Evolutionary conservation across 2,888 invertebrate species (phyloP), one percentile per base, ranked within the genome.

Genomic region (Andrena haemorrhoa): DNA sequence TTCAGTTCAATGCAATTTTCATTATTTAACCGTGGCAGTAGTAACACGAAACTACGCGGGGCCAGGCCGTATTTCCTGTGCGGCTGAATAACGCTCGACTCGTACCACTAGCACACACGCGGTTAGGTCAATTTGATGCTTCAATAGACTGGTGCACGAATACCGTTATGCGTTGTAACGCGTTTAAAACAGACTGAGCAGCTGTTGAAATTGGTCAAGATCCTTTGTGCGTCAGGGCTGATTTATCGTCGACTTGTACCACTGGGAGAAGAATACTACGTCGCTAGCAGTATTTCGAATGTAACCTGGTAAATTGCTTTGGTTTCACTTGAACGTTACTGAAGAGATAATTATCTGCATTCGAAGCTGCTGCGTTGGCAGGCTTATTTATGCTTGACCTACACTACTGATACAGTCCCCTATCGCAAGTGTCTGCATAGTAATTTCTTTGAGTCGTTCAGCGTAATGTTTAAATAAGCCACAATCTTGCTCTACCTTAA

Each of bases 381-480:
- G 60, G 41, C 8, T 64, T 12, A 10, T 60, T 51, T 41, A 31
- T 29, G 31, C 10, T 12, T 41, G 51, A 41, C 10, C 23, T 51
- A n/a, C 7, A 31, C 60, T 6, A 35, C 20, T n/a, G n/a, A 1
- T 10, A 26, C 7, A 51, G 8, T 51, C 51, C 20, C n/a, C 20
- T 8, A 51, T 51, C n/a, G 20, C 10, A 23, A 26, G 23, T 23
- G 26, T 56, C 10, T 12, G 23, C n/a, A 56, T 23, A 10, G 12
- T 41, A 16, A 65, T 74, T 73, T 65, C 64, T 10, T 35, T 20
- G 26, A 10, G 10, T 5, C 5, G 10, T 35, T n/a, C 61, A n/a
- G 56, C 56, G 49, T 53, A 66, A 72, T 71, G 63, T 80, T 80
- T 80, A 80, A 80, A 53, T 33, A 4, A 20, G 29, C 29, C 61